Base-by-base conservation (phyloP, 2,888 invertebrate genomes). In the Adineta ricciae region DNA sequence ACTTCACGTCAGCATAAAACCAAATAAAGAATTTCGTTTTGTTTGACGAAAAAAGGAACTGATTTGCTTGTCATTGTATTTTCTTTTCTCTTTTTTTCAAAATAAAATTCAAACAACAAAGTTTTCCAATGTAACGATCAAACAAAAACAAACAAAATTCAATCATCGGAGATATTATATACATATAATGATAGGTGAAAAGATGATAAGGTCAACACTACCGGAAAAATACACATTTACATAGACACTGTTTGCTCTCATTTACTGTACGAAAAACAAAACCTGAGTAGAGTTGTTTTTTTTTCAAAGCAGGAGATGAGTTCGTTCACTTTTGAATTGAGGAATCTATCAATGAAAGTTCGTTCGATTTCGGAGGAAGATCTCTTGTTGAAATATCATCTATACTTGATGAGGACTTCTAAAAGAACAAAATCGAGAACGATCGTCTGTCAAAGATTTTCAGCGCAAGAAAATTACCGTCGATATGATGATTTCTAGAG, bases 141-240 rank as follows among this genome's bases (percentile, higher is more conserved):
- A 64, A 64, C 32, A 64, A 64, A 64, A 64, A 64, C 16, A 32
- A 64, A n/a, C 9, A 64, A 64, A 36, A 11, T 64, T 64, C 16
- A 64, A 64, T 64, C 64, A 64, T 64, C 64, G 64, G 64, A 64
- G 14, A 64, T n/a, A 24, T 64, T 64, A 64, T 64, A 32, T 64
- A 64, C 64, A 64, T 14, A 64, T 32, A 64, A 64, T 64, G 64
- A 27, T 64, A 64, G 64, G 27, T 11, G 64, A 64, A 64, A 64
- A 64, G 16, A 64, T 64, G 64, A 19, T 32, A 16, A 64, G 64
- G 64, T 64, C 27, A 32, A 64, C 64, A 64, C 64, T 64, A 64
- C 64, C 64, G 64, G 64, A 64, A 64, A 32, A 64, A 64, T 64
- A 64, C 64, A 64, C 64, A 64, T 64, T 36, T 64, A 64, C 64